Base-by-base conservation (phyloP, 2,797 vertebrate species). In the Eutrigla gurnardus region DNA sequence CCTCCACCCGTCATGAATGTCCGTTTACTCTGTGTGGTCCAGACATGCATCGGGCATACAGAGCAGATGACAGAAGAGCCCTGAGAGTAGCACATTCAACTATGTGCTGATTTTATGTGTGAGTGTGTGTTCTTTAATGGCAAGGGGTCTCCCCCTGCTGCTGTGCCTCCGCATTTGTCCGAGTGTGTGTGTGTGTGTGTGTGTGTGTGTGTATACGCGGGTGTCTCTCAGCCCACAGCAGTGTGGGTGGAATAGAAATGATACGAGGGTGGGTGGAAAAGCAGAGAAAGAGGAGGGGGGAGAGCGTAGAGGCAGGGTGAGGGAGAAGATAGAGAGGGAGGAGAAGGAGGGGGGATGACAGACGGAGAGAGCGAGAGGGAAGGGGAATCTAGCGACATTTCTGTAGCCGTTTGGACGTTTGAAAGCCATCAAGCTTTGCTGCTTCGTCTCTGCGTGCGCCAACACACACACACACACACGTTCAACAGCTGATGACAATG, bases 161-260 rank as follows among this genome's bases (percentile, higher is more conserved):
- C 77, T 57, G 11, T 71, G 81, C 83, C 65, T 81, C 69, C 47
- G 71, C 85, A 75, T 77, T 83, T 14, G 52, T 83, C 91, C 89
- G 82, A 89, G 84, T 87, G 91, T 83, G 91, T 86, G 88, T 78
- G 81, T 78, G 79, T 72, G 84, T 87, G 91, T 83, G 91, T 86
- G 88, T 78, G 81, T 78, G 79, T 72, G 36, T 77, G 78, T 40
- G 25, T 25, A 25, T 25, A 25, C 25, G 25, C 25, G 84, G 73
- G 92, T 79, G 89, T 83, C 91, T 92, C 86, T 92, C 89, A 91
- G 91, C 93, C 90, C 83, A 90, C 88, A 79, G 88, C 85, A 85
- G 84, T 93, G 95, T 96, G 95, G 92, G 93, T 85, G 94, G 95
- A 95, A 94, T 91, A 93, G 92, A 95, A 95, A 95, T 94, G 88